Evolutionary conservation across 2,113 vertebrate genomes (phyloP), one percentile per base, ranked within the genome.

Genomic region (Stigmatopora nigra): DNA sequence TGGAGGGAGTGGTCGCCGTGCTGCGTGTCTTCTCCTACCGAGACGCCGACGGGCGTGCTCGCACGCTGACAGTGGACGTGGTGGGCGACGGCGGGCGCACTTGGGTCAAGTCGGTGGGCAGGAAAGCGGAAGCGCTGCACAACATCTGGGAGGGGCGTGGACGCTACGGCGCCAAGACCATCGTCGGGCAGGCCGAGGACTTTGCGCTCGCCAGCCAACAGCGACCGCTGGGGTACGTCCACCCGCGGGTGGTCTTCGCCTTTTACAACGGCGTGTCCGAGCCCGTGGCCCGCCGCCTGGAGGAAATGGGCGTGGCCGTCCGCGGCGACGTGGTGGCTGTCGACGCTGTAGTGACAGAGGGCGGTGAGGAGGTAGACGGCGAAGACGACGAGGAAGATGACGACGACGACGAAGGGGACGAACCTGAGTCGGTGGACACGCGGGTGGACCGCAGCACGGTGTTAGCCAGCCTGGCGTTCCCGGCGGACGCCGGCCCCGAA

Each of bases 131-230:
- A 86, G 95, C 96, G 0, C 83, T 99, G 41, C 97, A 99, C 82
- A 98, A 94, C 77, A 97, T 99, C 82, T 98, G 95, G 96, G 88
- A 94, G 70, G 97, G 97, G 20, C 89, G 94, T 46, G 95, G 95
- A n/a, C 96, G 97, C 61, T 98, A 97, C 59, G 95, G 97, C 0
- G 94, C 97, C 86, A 95, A 94, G 76, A 97, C 94, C 14, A 56
- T 97, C 62, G 87, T 95, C 22, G 84, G 92, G 14, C 97, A 99
- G 81, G 97, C 95, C 0, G 90, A 93, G 75, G 94, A 95, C 80
- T 99, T 95, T 72, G 86, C 97, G 48, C 88, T 86, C 77, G 97
- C 96, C 3, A 96, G 94, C 78, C 68, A 4, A 22, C 95, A 98
- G 83, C 95, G 96, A 70, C 94, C 92, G 0, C 92, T 99, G 62